Base-by-base conservation (phyloP, 2,888 invertebrate species). In the Aphidoletes aphidimyza region DNA sequence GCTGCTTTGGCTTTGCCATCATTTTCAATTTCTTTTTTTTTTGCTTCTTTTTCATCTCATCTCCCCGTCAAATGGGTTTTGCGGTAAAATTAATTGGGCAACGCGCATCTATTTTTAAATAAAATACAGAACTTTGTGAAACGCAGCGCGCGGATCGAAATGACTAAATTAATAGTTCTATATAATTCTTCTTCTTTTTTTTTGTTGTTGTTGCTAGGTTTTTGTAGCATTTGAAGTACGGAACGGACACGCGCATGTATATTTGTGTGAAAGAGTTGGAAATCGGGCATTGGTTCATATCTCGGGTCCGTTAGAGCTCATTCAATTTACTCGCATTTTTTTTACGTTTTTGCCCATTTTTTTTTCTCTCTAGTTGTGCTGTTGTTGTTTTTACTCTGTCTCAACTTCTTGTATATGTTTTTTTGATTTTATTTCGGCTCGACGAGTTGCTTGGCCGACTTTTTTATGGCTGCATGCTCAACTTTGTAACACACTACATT, bases 131-230 rank as follows among this genome's bases (percentile, higher is more conserved):
- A 54, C 34, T 69, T 30, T 69, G 3, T 69, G 69, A 26, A 69
- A 54, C 69, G 11, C 34, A 30, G 69, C 30, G 34, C 26, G 30
- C 30, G 69, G 69, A 9, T 69, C n/a, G n/a, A n/a, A n/a, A n/a
- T n/a, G n/a, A n/a, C n/a, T 30, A 69, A n/a, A 69, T 69, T 69
- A 69, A 69, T 69, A 69, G 69, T 69, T 69, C 69, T 69, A 69
- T 69, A 69, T 69, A 69, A 11, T n/a, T n/a, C n/a, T n/a, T 69
- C 30, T 69, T 30, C 2, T 54, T 47, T 54, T 54, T 54, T n/a
- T 19, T 54, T 26, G 11, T 54, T 22, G n/a, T 26, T 54, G 6
- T 69, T 2, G 11, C 3, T 0, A 47, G 22, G 2, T 54, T 1
- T 22, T n/a, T 69, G 11, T 69, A 14, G 26, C 11, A 14, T 6